Evolutionary conservation across 2,888 invertebrate genomes (phyloP).

Genomic region (Nemotelus pantherinus): DNA sequence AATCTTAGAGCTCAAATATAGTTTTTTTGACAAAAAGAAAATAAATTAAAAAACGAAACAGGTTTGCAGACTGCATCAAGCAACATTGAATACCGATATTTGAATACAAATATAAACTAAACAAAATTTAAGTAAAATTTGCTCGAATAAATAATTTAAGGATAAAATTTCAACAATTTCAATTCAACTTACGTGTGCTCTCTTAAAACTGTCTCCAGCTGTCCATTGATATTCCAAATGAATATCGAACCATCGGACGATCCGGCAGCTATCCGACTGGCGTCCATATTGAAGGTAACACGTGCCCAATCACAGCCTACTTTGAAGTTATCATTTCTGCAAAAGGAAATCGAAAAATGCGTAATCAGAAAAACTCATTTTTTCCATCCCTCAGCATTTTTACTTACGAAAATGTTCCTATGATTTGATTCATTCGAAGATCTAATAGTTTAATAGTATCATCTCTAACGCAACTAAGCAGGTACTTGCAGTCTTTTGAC

Average conservation of each 20-base stretch:
- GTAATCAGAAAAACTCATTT: neutral
- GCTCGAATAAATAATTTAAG: too few species aligned
- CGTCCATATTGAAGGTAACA: slow-evolving; percentile 92
- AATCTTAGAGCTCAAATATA: too few species aligned
- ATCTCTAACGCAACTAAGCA: slow-evolving; percentile 93
- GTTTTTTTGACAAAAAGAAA: too few species aligned
- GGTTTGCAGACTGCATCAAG: too few species aligned
- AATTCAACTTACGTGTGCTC: slow-evolving; percentile 78
- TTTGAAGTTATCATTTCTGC: slow-evolving; percentile 93
- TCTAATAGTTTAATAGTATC: slow-evolving; percentile 95
- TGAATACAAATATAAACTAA: too few species aligned
- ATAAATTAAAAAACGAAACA: too few species aligned
- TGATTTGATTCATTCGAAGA: slow-evolving; percentile 91
- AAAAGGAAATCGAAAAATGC: slow-evolving; percentile 1
- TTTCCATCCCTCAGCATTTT: neutral
- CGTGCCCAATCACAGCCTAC: slow-evolving; percentile 95
- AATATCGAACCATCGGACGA: slow-evolving; percentile 91
- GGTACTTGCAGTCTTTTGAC: slow-evolving; percentile 88
- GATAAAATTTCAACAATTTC: too few species aligned
- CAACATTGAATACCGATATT: too few species aligned
- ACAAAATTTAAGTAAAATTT: too few species aligned
- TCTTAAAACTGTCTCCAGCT: slow-evolving; percentile 80
- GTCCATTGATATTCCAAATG: slow-evolving; percentile 87
- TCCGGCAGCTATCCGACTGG: slow-evolving; percentile 88
- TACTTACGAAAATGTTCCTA: slow-evolving; percentile 87